Evolutionary conservation across 2,797 vertebrate species (phyloP).

Genomic region (Mus minutoides): DNA sequence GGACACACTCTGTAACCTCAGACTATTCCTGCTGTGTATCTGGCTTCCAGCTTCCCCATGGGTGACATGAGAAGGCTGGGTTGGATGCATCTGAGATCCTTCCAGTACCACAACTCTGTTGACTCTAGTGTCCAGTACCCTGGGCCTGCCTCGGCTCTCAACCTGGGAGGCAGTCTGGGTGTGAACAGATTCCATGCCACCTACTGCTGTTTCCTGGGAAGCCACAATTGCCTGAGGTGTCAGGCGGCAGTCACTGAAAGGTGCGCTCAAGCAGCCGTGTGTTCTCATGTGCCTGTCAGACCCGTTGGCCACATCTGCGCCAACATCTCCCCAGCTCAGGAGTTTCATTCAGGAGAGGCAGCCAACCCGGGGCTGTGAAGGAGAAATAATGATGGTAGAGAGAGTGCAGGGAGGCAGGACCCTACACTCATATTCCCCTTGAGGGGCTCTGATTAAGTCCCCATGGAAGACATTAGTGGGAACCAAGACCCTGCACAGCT

Average conservation of each 20-base stretch:
- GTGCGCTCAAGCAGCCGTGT: background rate
- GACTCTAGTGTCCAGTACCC: fast-evolving
- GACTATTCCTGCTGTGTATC: background rate
- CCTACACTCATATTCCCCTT: background rate
- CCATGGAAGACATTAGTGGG: background rate
- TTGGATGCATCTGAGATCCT: background rate
- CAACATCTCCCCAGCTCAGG: background rate
- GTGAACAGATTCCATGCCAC: background rate
- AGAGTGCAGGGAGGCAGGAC: background rate
- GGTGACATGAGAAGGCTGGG: background rate
- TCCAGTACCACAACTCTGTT: fast-evolving
- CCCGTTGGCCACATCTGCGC: background rate
- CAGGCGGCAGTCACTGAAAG: background rate
- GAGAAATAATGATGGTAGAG: background rate
- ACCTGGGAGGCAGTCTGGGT: background rate
- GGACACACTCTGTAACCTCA: background rate
- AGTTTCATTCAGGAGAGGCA: background rate
- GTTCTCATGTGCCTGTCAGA: background rate
- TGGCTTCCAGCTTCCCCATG: background rate
- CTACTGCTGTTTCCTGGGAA: background rate
- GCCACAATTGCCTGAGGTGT: background rate
- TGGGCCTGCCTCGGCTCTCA: background rate
- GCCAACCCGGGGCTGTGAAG: background rate
- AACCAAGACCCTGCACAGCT: fast-evolving
- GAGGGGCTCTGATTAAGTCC: background rate